A percentile compares a stretch with the other conserved stretches of the same genome.
Conservation (phyloP, 92 coral and sea anemone genomes). For the Siderastrea radians region DNA sequence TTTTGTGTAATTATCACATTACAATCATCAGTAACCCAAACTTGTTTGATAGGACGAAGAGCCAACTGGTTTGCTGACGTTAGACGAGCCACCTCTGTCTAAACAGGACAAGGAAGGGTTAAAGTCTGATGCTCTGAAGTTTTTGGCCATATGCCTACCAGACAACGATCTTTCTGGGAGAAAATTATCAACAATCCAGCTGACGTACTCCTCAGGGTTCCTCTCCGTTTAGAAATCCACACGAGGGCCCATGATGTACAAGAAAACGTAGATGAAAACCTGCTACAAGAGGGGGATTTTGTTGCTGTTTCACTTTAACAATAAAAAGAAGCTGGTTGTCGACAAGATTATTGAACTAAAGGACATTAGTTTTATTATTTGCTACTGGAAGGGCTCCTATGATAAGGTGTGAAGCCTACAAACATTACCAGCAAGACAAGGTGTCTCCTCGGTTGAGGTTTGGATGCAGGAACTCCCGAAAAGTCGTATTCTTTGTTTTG, state of each 20-base stretch:
- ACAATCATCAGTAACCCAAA: too few species aligned
- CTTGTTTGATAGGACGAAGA: background rate
- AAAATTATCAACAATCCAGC: background rate
- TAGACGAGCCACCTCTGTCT: background rate
- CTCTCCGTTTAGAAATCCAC: background rate
- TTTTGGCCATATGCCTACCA: background rate
- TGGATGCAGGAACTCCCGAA: constrained; percentile 34
- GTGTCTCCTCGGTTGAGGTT: background rate
- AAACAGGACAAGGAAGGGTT: constrained; percentile 2
- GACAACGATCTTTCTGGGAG: background rate
- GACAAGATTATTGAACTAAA: background rate
- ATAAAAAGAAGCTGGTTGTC: background rate
- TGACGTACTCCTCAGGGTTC: background rate
- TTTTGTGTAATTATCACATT: too few species aligned
- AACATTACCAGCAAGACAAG: background rate
- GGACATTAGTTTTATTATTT: background rate
- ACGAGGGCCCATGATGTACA: background rate
- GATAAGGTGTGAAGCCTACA: constrained; percentile 31
- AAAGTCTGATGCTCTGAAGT: background rate
- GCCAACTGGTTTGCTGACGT: background rate
- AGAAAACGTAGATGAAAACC: background rate
- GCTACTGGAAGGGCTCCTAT: constrained; percentile 54
- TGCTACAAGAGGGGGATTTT: background rate
- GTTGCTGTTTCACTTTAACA: background rate
- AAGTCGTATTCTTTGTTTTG: constrained; percentile 14